Percentiles rank a stretch among this genome's conserved stretches.
Conservation (phyloP, 92 coral and sea anemone genomes). For the Palythoa heliodiscus region DNA sequence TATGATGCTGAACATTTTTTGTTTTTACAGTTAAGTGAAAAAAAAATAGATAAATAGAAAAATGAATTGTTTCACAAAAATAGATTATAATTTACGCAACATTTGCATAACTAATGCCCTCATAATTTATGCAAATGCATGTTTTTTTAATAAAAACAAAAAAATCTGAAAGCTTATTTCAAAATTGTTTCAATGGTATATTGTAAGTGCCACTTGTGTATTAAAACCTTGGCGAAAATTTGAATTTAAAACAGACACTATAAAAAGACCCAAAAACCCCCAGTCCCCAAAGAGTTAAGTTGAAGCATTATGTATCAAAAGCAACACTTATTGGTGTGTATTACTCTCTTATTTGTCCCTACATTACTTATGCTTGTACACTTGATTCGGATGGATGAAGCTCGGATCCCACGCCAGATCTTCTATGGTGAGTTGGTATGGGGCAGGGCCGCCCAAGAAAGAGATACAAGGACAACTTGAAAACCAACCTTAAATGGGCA, state of each 20-base stretch:
- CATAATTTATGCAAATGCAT: not conserved
- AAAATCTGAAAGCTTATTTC: slow-evolving; percentile 2
- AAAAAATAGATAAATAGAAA: not conserved
- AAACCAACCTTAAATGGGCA: too few relatives aligned
- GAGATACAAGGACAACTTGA: too few relatives aligned
- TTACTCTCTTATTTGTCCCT: too few relatives aligned
- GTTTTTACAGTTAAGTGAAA: not conserved
- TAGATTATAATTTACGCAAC: not conserved
- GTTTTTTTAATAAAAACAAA: not conserved
- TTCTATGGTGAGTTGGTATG: too few relatives aligned
- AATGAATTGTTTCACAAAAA: not conserved
- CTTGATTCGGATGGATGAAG: too few relatives aligned
- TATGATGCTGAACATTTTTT: not conserved
- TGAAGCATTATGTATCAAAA: too few relatives aligned
- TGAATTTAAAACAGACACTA: not conserved
- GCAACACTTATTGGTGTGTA: too few relatives aligned
- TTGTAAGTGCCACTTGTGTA: not conserved
- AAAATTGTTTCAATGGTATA: slow-evolving; percentile 11
- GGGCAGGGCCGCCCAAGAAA: too few relatives aligned
- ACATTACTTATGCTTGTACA: too few relatives aligned
- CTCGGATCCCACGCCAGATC: too few relatives aligned
- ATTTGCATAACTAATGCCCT: not conserved
- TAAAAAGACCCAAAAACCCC: not conserved
- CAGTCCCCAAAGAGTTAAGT: not conserved
- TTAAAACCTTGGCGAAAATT: not conserved